phyloP scores from a whole-genome alignment of 2,888 invertebrate species.

The Encarsia formosa region DNA sequence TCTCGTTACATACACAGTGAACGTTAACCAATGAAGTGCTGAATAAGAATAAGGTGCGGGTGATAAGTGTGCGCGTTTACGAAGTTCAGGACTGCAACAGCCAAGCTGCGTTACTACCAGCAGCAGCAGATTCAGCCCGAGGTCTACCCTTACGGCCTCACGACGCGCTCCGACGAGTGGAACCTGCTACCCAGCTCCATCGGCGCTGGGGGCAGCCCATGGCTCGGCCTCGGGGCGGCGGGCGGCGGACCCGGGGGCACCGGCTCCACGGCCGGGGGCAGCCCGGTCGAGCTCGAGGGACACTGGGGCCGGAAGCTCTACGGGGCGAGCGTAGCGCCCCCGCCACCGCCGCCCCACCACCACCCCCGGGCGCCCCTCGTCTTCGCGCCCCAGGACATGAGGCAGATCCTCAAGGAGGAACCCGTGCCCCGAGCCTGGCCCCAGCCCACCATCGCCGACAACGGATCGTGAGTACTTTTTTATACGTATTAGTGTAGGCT shows the following conservation, averaged over 20 bases:
- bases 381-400: slow-evolving; percentile 50
- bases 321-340: slow-evolving; percentile 48
- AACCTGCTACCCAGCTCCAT: slow-evolving; percentile 52
- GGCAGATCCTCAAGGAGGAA: slow-evolving; percentile 50
- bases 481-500: background rate
- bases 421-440: slow-evolving; percentile 49
- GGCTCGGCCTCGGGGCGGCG: slow-evolving; percentile 50
- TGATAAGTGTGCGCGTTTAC: too few relatives aligned
- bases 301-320: slow-evolving; percentile 49
- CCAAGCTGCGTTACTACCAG: slow-evolving; percentile 19
- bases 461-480: slow-evolving; percentile 31
- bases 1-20: too few relatives aligned
- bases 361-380: slow-evolving; percentile 48
- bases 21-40: too few relatives aligned
- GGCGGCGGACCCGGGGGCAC: slow-evolving; percentile 47
- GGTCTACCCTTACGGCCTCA: slow-evolving; percentile 44
- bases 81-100: background rate
- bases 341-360: slow-evolving; percentile 49
- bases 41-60: too few relatives aligned
- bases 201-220: slow-evolving; percentile 51
- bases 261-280: slow-evolving; percentile 46
- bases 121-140: slow-evolving; percentile 31
- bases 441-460: slow-evolving; percentile 47
- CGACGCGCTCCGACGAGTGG: slow-evolving; percentile 52
- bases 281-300: slow-evolving; percentile 48